Evolutionary conservation across 2,888 invertebrate species (phyloP).

Genomic region (Pollenia griseotomentosa): DNA sequence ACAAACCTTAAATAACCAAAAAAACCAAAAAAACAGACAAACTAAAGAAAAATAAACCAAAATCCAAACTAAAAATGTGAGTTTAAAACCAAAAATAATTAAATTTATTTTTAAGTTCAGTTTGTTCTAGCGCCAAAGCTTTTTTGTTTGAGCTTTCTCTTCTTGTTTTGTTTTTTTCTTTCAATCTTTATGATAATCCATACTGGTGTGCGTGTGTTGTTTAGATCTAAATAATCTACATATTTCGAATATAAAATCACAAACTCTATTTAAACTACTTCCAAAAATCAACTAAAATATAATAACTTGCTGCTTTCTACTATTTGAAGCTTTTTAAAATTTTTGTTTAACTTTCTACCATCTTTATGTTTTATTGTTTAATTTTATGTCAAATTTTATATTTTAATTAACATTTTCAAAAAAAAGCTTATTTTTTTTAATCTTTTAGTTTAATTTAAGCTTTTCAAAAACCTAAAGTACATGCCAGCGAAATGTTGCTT

Average conservation of each 20-base stretch:
- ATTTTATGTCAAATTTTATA: too few relatives aligned
- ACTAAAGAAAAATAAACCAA: slow-evolving; percentile 36
- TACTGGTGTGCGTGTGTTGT: slow-evolving; percentile 69
- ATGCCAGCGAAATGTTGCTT: too few relatives aligned
- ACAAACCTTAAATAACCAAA: slow-evolving; percentile 31
- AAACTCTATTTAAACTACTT: slow-evolving; percentile 21
- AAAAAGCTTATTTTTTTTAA: too few relatives aligned
- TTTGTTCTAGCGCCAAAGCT: slow-evolving; percentile 57
- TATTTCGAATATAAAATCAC: slow-evolving; percentile 10
- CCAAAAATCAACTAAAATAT: slow-evolving; percentile 37
- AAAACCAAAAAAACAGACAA: slow-evolving; percentile 41
- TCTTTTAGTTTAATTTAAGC: too few relatives aligned
- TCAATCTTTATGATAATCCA: slow-evolving; percentile 29
- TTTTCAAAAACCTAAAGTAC: too few relatives aligned
- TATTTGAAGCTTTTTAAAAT: slow-evolving; percentile 62
- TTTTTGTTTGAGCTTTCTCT: slow-evolving; percentile 63
- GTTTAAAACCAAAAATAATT: slow-evolving; percentile 39
- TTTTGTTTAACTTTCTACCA: slow-evolving; percentile 3
- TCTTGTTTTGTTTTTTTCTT: slow-evolving; percentile 9
- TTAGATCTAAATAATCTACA: slow-evolving; percentile 39
- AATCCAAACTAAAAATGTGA: slow-evolving; percentile 63
- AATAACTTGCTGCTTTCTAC: slow-evolving; percentile 72
- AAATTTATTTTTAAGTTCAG: slow-evolving; percentile 54
- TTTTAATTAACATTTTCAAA: too few relatives aligned
- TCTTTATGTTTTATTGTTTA: background rate